Conservation (phyloP, 2,888 invertebrate species). For the Serrognathus titanus region DNA sequence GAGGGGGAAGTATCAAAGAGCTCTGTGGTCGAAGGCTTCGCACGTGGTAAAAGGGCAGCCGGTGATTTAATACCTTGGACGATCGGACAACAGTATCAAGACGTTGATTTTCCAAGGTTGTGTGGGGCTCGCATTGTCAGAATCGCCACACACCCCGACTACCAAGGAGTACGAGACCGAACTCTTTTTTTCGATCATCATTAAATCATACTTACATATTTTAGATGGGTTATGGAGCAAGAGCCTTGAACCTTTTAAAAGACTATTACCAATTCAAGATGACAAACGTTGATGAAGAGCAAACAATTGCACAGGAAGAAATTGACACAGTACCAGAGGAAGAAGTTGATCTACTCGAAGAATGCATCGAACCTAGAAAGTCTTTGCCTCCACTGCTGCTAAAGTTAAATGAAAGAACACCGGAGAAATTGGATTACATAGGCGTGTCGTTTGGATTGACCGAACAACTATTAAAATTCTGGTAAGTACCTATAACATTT, state of each 20-base stretch:
- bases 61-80: conserved; percentile 99
- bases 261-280: conserved; percentile 86
- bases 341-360: conserved; percentile 64
- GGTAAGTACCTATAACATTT: conserved; percentile 52
- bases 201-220: background rate
- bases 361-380: conserved; percentile 72
- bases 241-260: conserved; percentile 78
- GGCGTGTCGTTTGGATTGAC: conserved; percentile 95
- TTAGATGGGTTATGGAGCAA: conserved; percentile 94
- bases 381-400: conserved; percentile 85
- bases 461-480: conserved; percentile 84
- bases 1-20: conserved; percentile 71
- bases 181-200: conserved; percentile 3
- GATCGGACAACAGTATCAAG: conserved; percentile 92
- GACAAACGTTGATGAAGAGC: conserved; percentile 63
- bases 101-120: conserved; percentile 87
- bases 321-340: conserved; percentile 57
- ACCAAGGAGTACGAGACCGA: conserved; percentile 64
- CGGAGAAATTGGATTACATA: conserved; percentile 86
- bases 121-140: conserved; percentile 89
- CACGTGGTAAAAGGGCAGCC: conserved; percentile 84
- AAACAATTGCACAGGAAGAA: conserved; percentile 36
- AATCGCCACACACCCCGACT: conserved; percentile 97
- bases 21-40: conserved; percentile 74
- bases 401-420: conserved; percentile 77